Conservation (phyloP, 2,888 invertebrate genomes). For the Thereva unica region DNA sequence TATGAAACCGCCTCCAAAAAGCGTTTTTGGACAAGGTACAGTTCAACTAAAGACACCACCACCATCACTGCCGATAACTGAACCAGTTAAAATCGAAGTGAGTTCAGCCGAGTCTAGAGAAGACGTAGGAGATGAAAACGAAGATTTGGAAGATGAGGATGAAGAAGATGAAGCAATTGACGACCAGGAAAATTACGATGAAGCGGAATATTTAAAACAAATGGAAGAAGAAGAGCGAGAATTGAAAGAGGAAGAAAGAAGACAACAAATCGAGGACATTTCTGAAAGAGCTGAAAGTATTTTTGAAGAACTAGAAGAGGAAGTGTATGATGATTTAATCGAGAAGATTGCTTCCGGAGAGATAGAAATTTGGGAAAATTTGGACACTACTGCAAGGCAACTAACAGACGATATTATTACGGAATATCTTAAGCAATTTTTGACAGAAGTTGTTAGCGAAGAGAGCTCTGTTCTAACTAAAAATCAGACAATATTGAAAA, state of each 20-base stretch:
- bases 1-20: not conserved
- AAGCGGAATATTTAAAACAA: conserved; percentile 42
- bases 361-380: conserved; percentile 45
- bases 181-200: conserved; percentile 19
- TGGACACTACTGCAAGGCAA: conserved; percentile 44
- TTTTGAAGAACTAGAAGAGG: conserved; percentile 17
- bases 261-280: conserved; percentile 40
- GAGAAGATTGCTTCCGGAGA: conserved; percentile 46
- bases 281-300: conserved; percentile 34
- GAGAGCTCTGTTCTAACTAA: conserved; percentile 52
- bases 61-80: not conserved
- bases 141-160: conserved; percentile 18
- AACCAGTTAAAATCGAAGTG: not conserved
- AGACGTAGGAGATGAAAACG: conserved; percentile 36
- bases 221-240: conserved; percentile 43
- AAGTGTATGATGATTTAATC: conserved; percentile 41
- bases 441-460: conserved; percentile 49
- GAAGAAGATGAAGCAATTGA: conserved; percentile 1
- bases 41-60: not conserved
- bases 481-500: conserved; percentile 52
- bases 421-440: not conserved
- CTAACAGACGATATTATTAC: conserved; percentile 46
- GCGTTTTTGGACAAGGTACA: not conserved
- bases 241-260: conserved; percentile 44
- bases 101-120: conserved; percentile 28